Percentiles rank a stretch among this genome's conserved stretches.
phyloP scores from a whole-genome alignment of 2,113 vertebrate species.

The Erythrolamprus reginae region DNA sequence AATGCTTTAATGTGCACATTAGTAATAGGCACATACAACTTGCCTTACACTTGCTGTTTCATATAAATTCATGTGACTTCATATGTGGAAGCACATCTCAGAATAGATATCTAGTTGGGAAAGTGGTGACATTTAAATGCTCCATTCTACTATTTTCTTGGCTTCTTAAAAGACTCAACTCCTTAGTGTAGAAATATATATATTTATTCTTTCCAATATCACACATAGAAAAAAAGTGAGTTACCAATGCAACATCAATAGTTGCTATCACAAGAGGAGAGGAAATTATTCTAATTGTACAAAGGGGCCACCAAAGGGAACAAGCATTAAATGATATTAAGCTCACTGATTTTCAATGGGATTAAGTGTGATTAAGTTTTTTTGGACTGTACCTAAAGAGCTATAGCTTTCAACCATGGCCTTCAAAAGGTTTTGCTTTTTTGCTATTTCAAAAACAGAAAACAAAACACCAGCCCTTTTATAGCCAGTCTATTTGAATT shows the following conservation, averaged over 20 bases:
- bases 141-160: neutral
- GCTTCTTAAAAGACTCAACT: neutral
- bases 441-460: neutral
- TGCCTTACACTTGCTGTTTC: neutral
- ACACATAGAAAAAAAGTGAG: neutral
- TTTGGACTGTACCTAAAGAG: neutral
- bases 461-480: neutral
- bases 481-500: neutral
- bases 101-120: neutral
- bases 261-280: neutral
- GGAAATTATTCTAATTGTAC: neutral
- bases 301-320: neutral
- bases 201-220: neutral
- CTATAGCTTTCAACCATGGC: neutral
- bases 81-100: neutral
- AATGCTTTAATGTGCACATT: neutral
- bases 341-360: neutral
- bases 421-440: neutral
- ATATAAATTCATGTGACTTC: neutral
- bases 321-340: neutral
- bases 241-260: conserved; percentile 19
- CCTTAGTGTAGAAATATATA: neutral
- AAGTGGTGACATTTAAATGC: neutral
- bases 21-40: neutral
- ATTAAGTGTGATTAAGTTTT: neutral